These are phyloP conservation scores for Crypturellus undulatus DNA, from an alignment of 2,113 vertebrate species.

Conservation along the genomic window DNA sequence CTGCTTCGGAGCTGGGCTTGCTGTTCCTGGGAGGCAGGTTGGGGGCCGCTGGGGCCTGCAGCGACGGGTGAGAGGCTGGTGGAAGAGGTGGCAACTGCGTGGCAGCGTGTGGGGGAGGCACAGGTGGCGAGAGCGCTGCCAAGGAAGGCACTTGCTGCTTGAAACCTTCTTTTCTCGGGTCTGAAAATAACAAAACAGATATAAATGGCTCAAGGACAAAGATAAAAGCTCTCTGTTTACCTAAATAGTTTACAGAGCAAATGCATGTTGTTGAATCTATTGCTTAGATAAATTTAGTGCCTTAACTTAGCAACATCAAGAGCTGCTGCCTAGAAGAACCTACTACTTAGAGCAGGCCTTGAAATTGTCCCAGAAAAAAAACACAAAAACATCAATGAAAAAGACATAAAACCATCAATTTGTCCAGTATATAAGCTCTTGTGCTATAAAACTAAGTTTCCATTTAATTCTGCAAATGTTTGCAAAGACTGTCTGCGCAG, in stretches of 20 bases:
- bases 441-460: background rate
- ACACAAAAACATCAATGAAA: background rate
- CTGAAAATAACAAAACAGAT: conserved; percentile 50
- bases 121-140: background rate
- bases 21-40: conserved; percentile 86
- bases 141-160: background rate
- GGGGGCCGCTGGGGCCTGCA: conserved; percentile 59
- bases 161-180: background rate
- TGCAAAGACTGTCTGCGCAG: background rate
- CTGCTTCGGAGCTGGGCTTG: conserved; percentile 61
- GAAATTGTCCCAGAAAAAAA: background rate
- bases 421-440: background rate
- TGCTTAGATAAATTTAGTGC: background rate
- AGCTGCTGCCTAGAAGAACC: background rate
- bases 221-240: background rate
- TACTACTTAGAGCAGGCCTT: background rate
- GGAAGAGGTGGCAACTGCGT: conserved; percentile 24
- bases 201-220: background rate
- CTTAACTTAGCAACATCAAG: background rate
- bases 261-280: background rate
- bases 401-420: background rate
- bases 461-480: background rate
- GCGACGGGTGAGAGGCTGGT: conserved; percentile 40
- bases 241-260: background rate
- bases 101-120: conserved; percentile 37